Evolutionary conservation across 2,888 invertebrate species (phyloP).

Genomic region (Tetranychus truncatus): DNA sequence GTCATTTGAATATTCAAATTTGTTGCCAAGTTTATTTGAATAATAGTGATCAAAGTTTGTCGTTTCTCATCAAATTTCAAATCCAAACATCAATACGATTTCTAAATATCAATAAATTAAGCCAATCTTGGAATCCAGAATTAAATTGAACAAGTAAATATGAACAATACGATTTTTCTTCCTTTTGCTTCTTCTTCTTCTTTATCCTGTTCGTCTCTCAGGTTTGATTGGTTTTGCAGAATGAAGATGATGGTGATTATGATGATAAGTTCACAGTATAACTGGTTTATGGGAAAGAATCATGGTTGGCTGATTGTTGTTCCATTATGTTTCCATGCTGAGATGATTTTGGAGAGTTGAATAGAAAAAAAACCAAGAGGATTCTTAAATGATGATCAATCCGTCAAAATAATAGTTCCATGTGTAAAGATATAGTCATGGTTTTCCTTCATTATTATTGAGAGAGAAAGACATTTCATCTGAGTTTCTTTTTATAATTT

Average conservation of each 20-base stretch:
- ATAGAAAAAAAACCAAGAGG: background rate
- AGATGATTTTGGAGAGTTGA: background rate
- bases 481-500: background rate
- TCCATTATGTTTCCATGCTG: constrained; percentile 1
- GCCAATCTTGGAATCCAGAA: no score
- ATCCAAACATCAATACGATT: no score
- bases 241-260: background rate
- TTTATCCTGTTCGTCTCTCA: background rate
- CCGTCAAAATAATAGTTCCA: background rate
- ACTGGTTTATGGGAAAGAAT: background rate
- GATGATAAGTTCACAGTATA: background rate
- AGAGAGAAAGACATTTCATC: background rate
- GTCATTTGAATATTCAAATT: no score
- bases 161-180: background rate
- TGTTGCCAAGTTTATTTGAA: no score
- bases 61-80: no score
- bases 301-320: background rate
- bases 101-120: no score
- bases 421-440: background rate
- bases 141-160: no score
- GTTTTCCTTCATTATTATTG: background rate
- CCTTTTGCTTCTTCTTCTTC: background rate
- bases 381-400: background rate
- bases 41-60: no score
- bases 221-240: background rate